Conservation (phyloP, 2,888 invertebrate genomes). For the Hipparchia sbordonii region DNA sequence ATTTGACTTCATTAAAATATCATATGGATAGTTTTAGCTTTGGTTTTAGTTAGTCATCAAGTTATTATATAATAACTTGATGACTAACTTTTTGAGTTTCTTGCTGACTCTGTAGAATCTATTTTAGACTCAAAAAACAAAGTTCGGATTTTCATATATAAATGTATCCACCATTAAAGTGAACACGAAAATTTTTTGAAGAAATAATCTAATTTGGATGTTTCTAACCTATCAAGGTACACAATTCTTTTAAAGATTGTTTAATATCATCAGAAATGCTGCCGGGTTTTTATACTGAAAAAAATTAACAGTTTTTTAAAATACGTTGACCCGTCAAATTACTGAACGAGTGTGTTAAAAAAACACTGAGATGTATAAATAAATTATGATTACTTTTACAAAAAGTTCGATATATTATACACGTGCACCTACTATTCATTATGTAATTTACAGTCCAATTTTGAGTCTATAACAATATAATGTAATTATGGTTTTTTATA, state of each 20-base stretch:
- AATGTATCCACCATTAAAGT: too few species aligned
- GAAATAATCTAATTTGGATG: background rate
- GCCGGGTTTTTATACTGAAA: conserved; percentile 13
- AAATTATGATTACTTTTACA: conserved; percentile 1
- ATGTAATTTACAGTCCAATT: conserved; percentile 3
- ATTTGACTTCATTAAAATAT: too few species aligned
- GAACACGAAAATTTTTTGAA: background rate
- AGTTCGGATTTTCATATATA: too few species aligned
- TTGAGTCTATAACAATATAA: background rate
- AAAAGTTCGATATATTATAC: conserved; percentile 5
- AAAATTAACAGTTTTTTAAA: conserved; percentile 16
- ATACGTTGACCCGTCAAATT: conserved; percentile 19
- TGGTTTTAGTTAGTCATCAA: too few species aligned
- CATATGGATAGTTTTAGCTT: too few species aligned
- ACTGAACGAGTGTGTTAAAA: conserved; percentile 7
- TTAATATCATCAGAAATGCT: conserved; percentile 24
- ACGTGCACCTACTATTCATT: background rate
- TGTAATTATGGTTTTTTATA: too few species aligned
- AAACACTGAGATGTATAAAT: background rate
- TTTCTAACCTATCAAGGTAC: conserved; percentile 4
- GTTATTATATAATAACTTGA: too few species aligned
- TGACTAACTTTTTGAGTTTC: too few species aligned
- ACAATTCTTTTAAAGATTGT: conserved; percentile 5
- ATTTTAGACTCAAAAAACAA: too few species aligned
- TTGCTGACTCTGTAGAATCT: too few species aligned